Evolutionary conservation across 2,888 invertebrate species (phyloP).

Genomic region (Cataglyphis altisquamis): DNA sequence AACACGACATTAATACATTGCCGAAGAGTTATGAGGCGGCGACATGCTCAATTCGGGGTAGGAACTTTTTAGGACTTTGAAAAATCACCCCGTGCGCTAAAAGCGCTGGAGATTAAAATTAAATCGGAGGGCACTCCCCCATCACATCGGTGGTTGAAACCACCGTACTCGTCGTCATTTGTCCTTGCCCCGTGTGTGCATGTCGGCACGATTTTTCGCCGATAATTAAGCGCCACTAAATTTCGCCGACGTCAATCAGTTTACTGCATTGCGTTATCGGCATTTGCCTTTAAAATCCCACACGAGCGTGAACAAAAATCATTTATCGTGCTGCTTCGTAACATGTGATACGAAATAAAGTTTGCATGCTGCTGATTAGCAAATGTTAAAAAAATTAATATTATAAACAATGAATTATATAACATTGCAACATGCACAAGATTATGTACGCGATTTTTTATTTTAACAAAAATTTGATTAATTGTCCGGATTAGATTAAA

Average conservation of each 20-base stretch:
- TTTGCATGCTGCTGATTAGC: conserved; percentile 4
- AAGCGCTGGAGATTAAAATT: conserved; percentile 80
- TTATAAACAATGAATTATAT: background rate
- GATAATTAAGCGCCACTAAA: conserved; percentile 74
- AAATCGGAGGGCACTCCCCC: conserved; percentile 72
- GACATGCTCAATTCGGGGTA: conserved; percentile 74
- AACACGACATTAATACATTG: conserved; percentile 84
- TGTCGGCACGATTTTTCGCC: conserved; percentile 66
- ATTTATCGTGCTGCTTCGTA: background rate
- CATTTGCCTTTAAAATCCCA: conserved; percentile 24
- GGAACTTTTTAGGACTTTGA: conserved; percentile 74
- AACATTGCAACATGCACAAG: background rate
- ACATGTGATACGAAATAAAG: conserved; percentile 17
- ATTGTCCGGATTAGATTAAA: background rate
- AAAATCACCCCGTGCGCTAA: conserved; percentile 79
- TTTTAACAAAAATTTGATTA: background rate
- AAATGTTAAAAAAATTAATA: background rate
- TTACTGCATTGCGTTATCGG: conserved; percentile 43
- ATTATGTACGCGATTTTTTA: background rate
- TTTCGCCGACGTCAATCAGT: conserved; percentile 61
- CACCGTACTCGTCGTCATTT: conserved; percentile 36
- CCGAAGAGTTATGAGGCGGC: conserved; percentile 79
- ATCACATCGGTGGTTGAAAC: conserved; percentile 51
- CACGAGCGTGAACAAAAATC: conserved; percentile 7
- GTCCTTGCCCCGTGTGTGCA: conserved; percentile 31